Evolutionary conservation across 1,140 invertebrate genomes (phyloP).

Genomic region (Gryon sp.): DNA sequence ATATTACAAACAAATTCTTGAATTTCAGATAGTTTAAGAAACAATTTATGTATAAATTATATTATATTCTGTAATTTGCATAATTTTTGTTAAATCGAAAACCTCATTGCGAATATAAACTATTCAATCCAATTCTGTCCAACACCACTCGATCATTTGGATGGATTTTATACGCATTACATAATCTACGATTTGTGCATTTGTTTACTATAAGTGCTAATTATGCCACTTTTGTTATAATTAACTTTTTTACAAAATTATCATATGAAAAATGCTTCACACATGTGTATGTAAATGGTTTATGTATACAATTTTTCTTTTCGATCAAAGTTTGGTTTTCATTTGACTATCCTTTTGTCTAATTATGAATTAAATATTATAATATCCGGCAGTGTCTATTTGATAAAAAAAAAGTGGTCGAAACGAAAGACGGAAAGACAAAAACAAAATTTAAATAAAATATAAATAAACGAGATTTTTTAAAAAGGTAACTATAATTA

Average conservation of each 20-base stretch:
- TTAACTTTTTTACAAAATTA: slow-evolving; percentile 5
- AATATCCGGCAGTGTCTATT: slow-evolving; percentile 5
- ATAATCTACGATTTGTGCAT: slow-evolving; percentile 47
- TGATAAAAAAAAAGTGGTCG: background rate
- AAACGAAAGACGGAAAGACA: background rate
- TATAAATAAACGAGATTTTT: slow-evolving; percentile 32
- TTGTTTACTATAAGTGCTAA: slow-evolving; percentile 46
- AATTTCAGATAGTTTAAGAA: too few species aligned
- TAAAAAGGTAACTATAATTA: slow-evolving; percentile 26
- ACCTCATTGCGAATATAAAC: slow-evolving; percentile 49
- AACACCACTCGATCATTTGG: slow-evolving; percentile 62
- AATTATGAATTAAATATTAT: background rate
- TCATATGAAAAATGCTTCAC: background rate
- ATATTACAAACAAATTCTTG: too few species aligned
- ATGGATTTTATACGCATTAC: slow-evolving; percentile 66
- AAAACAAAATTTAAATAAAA: background rate
- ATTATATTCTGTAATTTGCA: too few species aligned
- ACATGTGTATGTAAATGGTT: too few species aligned
- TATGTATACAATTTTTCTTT: background rate
- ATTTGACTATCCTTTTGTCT: too few species aligned
- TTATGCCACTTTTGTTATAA: slow-evolving; percentile 16
- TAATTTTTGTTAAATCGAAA: slow-evolving; percentile 46
- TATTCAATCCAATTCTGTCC: slow-evolving; percentile 26
- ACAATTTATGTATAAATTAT: too few species aligned
- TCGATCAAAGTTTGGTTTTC: too few species aligned